These are phyloP conservation scores for Andrena fulva DNA, from an alignment of 2,888 invertebrate genomes.

Conservation along the genomic window DNA sequence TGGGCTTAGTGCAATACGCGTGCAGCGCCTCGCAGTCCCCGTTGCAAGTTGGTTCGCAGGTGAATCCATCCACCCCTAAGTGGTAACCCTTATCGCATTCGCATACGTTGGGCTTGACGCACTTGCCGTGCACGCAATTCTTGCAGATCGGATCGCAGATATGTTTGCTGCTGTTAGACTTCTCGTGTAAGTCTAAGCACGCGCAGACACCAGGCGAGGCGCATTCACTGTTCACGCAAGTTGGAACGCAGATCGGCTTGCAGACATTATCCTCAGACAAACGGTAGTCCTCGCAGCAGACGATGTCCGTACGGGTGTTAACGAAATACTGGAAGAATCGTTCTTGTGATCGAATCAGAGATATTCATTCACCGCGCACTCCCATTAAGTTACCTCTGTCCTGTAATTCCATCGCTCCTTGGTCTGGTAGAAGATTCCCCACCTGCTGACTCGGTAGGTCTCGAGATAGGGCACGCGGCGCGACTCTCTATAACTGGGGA, in stretches of 20 bases:
- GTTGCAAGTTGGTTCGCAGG: slow-evolving; percentile 83
- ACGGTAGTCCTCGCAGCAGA: slow-evolving; percentile 28
- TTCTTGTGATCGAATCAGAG: not conserved
- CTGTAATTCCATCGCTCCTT: slow-evolving; percentile 42
- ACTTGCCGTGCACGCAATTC: slow-evolving; percentile 82
- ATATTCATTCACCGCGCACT: too few relatives aligned
- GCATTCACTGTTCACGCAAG: slow-evolving; percentile 77
- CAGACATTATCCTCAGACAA: not conserved
- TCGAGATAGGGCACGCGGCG: slow-evolving; percentile 19
- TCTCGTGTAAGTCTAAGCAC: slow-evolving; percentile 80
- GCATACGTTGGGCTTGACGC: slow-evolving; percentile 82
- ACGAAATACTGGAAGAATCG: slow-evolving; percentile 32
- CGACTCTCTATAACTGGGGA: slow-evolving; percentile 21
- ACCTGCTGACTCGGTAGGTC: slow-evolving; percentile 40
- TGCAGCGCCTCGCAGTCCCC: slow-evolving; percentile 69
- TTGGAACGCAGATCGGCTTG: slow-evolving; percentile 34
- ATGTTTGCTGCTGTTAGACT: slow-evolving; percentile 83
- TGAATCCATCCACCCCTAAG: slow-evolving; percentile 83
- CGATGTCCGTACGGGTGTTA: not conserved
- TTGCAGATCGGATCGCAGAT: slow-evolving; percentile 87
- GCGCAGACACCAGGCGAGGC: slow-evolving; percentile 72
- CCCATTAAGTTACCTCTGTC: slow-evolving; percentile 44
- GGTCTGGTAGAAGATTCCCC: slow-evolving; percentile 57
- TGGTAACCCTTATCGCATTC: slow-evolving; percentile 83
- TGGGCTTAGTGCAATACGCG: slow-evolving; percentile 71